Evolutionary conservation across 2,113 vertebrate species (phyloP).

Genomic region (Uria lomvia): DNA sequence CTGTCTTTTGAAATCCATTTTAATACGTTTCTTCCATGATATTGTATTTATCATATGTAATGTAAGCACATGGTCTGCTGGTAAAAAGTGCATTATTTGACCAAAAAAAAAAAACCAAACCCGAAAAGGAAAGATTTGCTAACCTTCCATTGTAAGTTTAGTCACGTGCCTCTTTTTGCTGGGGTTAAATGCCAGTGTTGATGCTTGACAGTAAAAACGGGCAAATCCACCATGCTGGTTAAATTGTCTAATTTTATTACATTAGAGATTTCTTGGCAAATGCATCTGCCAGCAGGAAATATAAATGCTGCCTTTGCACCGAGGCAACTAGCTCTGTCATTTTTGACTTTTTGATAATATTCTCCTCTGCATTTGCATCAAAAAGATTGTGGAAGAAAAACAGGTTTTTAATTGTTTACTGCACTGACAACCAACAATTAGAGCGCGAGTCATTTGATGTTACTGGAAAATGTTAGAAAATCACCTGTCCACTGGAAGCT

Average conservation of each 20-base stretch:
- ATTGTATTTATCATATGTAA: neutral
- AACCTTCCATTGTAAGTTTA: conserved; percentile 68
- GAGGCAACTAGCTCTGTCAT: conserved; percentile 53
- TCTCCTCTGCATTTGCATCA: conserved; percentile 59
- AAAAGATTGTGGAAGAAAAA: conserved; percentile 52
- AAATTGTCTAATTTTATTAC: conserved; percentile 83
- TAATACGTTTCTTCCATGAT: conserved; percentile 5
- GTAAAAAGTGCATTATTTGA: conserved; percentile 37
- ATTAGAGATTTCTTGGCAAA: conserved; percentile 79
- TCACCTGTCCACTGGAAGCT: conserved; percentile 27
- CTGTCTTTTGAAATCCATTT: conserved; percentile 52
- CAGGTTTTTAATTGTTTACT: conserved; percentile 68
- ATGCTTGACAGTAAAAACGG: conserved; percentile 75
- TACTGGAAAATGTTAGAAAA: conserved; percentile 33
- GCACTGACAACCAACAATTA: conserved; percentile 59
- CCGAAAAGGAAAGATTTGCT: neutral
- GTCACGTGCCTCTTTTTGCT: conserved; percentile 65
- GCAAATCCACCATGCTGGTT: conserved; percentile 77
- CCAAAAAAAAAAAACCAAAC: neutral
- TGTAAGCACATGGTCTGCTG: neutral
- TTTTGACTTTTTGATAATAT: conserved; percentile 67
- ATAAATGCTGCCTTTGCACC: conserved; percentile 69
- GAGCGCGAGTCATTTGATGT: conserved; percentile 4
- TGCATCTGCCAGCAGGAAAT: conserved; percentile 76
- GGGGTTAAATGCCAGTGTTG: conserved; percentile 73